A percentile compares a stretch with the other conserved stretches of the same genome.
Evolutionary conservation across 2,888 invertebrate species (phyloP).

Genomic region (Serrognathus titanus): DNA sequence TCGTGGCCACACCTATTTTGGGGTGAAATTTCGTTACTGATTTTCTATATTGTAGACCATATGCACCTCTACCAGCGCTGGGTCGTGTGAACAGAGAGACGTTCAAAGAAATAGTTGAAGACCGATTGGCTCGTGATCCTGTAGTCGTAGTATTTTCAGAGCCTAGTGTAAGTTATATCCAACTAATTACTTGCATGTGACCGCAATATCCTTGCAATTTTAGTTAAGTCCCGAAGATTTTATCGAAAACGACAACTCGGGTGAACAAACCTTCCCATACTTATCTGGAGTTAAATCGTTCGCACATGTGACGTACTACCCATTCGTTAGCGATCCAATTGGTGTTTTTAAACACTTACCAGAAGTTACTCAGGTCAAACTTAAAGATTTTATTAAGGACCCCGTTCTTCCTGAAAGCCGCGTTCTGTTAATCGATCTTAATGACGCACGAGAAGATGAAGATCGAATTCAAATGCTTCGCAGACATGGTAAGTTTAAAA

Average conservation of each 20-base stretch:
- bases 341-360: constrained; percentile 53
- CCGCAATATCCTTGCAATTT: constrained; percentile 20
- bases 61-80: constrained; percentile 41
- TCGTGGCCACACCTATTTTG: constrained; percentile 28
- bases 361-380: constrained; percentile 36
- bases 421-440: constrained; percentile 56
- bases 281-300: constrained; percentile 44
- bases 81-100: constrained; percentile 41
- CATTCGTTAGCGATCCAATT: constrained; percentile 61
- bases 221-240: constrained; percentile 53
- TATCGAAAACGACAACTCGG: constrained; percentile 42
- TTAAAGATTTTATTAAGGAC: constrained; percentile 33
- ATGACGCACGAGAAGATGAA: constrained; percentile 58
- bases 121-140: constrained; percentile 37
- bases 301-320: constrained; percentile 52
- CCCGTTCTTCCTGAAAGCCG: constrained; percentile 48
- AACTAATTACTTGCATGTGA: not conserved
- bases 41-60: constrained; percentile 20
- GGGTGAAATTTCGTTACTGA: constrained; percentile 5
- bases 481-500: constrained; percentile 54
- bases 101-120: constrained; percentile 40
- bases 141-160: constrained; percentile 53
- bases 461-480: constrained; percentile 54
- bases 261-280: constrained; percentile 46
- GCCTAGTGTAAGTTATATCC: constrained; percentile 47